phyloP scores from a whole-genome alignment of 2,888 invertebrate genomes.

The Amphipoea oculea region DNA sequence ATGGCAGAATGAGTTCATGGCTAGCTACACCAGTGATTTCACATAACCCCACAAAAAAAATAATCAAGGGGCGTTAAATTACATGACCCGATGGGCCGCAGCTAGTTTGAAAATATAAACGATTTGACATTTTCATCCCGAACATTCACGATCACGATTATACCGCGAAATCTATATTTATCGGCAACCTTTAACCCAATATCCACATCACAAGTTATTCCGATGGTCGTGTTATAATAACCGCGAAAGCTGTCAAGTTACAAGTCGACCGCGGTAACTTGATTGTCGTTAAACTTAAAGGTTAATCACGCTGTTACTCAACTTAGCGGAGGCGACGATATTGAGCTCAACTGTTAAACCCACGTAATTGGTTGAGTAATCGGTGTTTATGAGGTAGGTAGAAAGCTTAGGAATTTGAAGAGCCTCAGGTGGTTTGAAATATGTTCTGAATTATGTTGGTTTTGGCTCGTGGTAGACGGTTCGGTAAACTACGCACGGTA shows the following conservation, averaged over 20 bases:
- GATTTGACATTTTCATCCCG: background rate
- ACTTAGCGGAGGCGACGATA: constrained; percentile 13
- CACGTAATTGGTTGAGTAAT: constrained; percentile 23
- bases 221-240: constrained; percentile 26
- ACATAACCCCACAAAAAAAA: too few species aligned
- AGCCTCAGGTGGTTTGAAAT: too few species aligned
- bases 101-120: background rate
- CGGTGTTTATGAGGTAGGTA: background rate
- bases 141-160: background rate
- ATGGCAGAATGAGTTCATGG: too few species aligned
- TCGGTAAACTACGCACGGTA: too few species aligned
- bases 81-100: background rate
- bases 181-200: background rate
- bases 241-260: constrained; percentile 18
- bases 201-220: background rate
- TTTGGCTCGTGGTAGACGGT: background rate
- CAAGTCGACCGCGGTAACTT: constrained; percentile 41
- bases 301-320: constrained; percentile 41
- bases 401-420: background rate
- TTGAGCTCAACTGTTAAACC: constrained; percentile 3
- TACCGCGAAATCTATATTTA: constrained; percentile 21
- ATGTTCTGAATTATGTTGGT: background rate
- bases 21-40: too few species aligned
- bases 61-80: too few species aligned
- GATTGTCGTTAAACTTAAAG: constrained; percentile 53